phyloP scores from a whole-genome alignment of 2,797 vertebrate species.

The Pogonophryne albipinna region DNA sequence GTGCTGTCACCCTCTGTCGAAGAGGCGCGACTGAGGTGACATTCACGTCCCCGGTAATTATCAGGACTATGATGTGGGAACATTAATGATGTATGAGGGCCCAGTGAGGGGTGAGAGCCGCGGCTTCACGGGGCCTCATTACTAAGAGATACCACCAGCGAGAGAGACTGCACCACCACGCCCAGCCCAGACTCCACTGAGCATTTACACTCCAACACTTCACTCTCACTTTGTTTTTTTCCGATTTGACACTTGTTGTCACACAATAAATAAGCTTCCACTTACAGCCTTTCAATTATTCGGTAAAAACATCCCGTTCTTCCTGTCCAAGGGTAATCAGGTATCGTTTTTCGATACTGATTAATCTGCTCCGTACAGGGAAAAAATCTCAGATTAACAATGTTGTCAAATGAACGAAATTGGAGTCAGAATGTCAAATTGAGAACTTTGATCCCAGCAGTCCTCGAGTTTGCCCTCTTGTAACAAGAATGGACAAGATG shows the following conservation, averaged over 20 bases:
- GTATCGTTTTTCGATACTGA: constrained; percentile 16
- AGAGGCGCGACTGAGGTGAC: constrained; percentile 81
- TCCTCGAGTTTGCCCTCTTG: constrained; percentile 74
- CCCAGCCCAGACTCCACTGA: constrained; percentile 49
- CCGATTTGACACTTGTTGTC: constrained; percentile 35
- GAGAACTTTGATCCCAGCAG: constrained; percentile 74
- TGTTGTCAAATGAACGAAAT: constrained; percentile 74
- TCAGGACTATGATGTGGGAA: constrained; percentile 85
- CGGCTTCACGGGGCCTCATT: constrained; percentile 83
- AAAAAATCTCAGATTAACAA: constrained; percentile 56
- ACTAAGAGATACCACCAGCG: constrained; percentile 68
- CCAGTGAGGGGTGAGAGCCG: constrained; percentile 76
- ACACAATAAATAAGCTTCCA: constrained; percentile 40
- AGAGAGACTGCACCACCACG: constrained; percentile 55
- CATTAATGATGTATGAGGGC: constrained; percentile 88
- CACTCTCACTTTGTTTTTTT: constrained; percentile 31
- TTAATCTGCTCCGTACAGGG: constrained; percentile 15
- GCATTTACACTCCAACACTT: constrained; percentile 41
- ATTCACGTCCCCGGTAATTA: constrained; percentile 87
- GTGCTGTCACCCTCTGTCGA: constrained; percentile 76
- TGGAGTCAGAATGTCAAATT: constrained; percentile 74
- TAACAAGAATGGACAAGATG: constrained; percentile 85
- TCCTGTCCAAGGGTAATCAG: constrained; percentile 9
- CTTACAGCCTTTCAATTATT: constrained; percentile 21
- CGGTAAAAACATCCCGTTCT: constrained; percentile 18